Evolutionary conservation across 1,140 invertebrate genomes (phyloP), one percentile per base, ranked within the genome.

Genomic region (Helicoverpa zea): DNA sequence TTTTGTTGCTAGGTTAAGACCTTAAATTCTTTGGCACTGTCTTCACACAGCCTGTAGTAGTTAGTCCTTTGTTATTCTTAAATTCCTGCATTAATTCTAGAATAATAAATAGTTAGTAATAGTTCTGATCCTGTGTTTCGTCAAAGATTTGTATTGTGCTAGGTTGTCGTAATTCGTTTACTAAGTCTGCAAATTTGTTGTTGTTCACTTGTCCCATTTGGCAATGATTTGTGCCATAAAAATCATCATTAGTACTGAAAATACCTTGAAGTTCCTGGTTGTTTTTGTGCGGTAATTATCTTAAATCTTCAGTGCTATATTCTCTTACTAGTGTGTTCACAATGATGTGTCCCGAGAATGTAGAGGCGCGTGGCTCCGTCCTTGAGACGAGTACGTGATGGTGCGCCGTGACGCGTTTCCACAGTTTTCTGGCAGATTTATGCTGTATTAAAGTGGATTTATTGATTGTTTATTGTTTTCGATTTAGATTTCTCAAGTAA

Each of bases 381-480:
- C 83, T 84, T 86, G 83, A 83, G 79, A 63, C 73, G 70, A 43
- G 18, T 73, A 81, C 64, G 23, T 72, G 73, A 79, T 73, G 79
- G 68, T 61, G 47, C 61, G 79, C 59, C 63, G 23, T 77, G 74
- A 81, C 59, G 81, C 64, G 70, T 79, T 78, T 74, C 73, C 68
- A 76, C 73, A 79, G 61, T 78, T 78, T 82, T 84, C 79, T 68
- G 78, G 58, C 72, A 83, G 81, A 88, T 88, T 89, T 86, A 87
- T 86, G 49, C 83, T 77, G 79, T 84, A 86, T 87, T 85, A 88
- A 83, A 81, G 47, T 70, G n/a, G 79, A 87, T 87, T 88, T 88
- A 87, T 84, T 77, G 80, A 86, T 85, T 87, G 87, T 89, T 87
- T 88, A 87, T 87, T 82, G 82, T 85, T 87, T 86, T 82, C 58